Conservation (phyloP, 2,888 invertebrate species). For the Allacma fusca region DNA sequence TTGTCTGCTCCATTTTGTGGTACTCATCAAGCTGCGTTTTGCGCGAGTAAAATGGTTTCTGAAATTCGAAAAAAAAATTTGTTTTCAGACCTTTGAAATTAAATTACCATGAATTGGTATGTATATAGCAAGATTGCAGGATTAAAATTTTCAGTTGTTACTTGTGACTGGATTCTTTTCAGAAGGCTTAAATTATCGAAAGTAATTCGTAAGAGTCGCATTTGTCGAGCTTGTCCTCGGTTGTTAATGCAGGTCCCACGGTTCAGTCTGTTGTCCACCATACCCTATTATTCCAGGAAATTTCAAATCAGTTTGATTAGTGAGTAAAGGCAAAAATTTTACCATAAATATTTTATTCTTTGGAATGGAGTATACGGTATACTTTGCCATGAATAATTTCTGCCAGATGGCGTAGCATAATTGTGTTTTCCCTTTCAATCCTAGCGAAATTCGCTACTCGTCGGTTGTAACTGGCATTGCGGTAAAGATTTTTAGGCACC, state of each 20-base stretch:
- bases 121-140: no score
- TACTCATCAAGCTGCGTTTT: conserved; percentile 53
- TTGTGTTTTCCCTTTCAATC: conserved; percentile 60
- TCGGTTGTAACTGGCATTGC: conserved; percentile 52
- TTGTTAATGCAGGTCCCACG: conserved; percentile 10
- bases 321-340: no score
- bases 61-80: neutral
- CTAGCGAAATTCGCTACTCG: conserved; percentile 51
- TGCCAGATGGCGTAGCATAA: conserved; percentile 54
- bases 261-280: conserved; percentile 48
- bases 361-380: neutral
- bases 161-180: conserved; percentile 53
- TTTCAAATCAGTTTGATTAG: no score
- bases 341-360: no score
- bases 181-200: conserved; percentile 59
- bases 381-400: conserved; percentile 56
- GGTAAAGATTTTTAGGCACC: conserved; percentile 45
- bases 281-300: conserved; percentile 38
- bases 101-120: neutral
- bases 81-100: neutral
- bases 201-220: conserved; percentile 54
- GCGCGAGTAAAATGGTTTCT: conserved; percentile 53
- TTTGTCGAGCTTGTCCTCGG: conserved; percentile 50
- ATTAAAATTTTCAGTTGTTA: conserved; percentile 16
- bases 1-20: conserved; percentile 45